Conservation (phyloP, 2,113 vertebrate genomes). For the Coreoperca whiteheadi region DNA sequence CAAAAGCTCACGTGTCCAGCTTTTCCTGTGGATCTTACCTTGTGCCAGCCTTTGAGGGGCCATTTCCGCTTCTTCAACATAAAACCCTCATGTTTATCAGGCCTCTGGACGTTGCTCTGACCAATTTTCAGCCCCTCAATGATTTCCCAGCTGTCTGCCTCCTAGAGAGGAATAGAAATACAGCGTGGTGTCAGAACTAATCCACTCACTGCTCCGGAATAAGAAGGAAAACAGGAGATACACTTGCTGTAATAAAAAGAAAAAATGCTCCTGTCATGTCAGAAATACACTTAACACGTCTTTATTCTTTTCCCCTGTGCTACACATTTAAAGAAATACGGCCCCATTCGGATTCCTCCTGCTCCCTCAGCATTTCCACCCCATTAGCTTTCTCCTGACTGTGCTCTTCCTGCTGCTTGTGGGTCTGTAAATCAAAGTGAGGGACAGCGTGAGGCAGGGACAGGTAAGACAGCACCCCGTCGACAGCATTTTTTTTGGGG, state of each 20-base stretch:
- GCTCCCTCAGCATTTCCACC: slow-evolving; percentile 73
- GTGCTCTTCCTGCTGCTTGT: slow-evolving; percentile 54
- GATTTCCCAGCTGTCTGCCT: slow-evolving; percentile 98
- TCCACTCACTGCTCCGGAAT: slow-evolving; percentile 17
- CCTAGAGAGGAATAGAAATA: slow-evolving; percentile 82
- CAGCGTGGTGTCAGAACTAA: slow-evolving; percentile 36
- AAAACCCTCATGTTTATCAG: slow-evolving; percentile 98
- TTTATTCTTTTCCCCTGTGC: slow-evolving; percentile 10
- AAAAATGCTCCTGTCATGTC: slow-evolving; percentile 8
- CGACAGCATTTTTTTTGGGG: too few relatives aligned
- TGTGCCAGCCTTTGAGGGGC: slow-evolving; percentile 99
- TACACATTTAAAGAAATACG: slow-evolving; percentile 55
- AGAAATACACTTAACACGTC: slow-evolving; percentile 23
- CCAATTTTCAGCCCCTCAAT: slow-evolving; percentile 98
- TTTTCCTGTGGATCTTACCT: slow-evolving; percentile 84
- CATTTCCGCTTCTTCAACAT: slow-evolving; percentile 99
- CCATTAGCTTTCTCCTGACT: slow-evolving; percentile 76
- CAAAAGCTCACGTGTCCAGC: slow-evolving; percentile 29
- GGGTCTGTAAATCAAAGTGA: slow-evolving; percentile 73
- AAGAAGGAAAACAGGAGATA: not conserved
- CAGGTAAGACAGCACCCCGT: slow-evolving; percentile 49
- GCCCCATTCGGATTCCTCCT: slow-evolving; percentile 51
- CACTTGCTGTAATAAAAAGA: slow-evolving; percentile 17
- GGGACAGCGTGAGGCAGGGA: slow-evolving; percentile 48
- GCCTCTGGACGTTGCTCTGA: slow-evolving; percentile 95